Conservation (phyloP, 2,888 invertebrate genomes). For the Calliopum simillimum region DNA sequence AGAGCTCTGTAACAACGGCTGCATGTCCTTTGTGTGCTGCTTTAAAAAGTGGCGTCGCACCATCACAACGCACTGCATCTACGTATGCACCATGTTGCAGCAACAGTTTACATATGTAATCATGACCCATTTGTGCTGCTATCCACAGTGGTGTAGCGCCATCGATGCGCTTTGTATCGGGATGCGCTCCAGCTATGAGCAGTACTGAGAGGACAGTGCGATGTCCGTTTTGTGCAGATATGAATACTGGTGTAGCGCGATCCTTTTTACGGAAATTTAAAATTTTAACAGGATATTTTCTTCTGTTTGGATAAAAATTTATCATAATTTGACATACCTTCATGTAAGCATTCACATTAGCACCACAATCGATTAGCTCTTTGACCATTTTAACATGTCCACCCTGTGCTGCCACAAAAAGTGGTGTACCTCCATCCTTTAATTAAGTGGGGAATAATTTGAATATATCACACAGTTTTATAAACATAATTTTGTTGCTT, state of each 20-base stretch:
- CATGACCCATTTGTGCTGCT: constrained; percentile 94
- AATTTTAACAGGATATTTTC: too few relatives aligned
- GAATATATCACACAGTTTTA: not conserved
- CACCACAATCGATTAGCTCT: constrained; percentile 84
- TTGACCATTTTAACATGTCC: constrained; percentile 90
- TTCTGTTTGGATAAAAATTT: too few relatives aligned
- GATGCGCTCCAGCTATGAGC: constrained; percentile 77
- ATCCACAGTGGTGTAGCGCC: constrained; percentile 94
- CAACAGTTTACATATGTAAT: constrained; percentile 81
- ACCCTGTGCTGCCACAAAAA: constrained; percentile 91
- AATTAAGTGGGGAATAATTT: constrained; percentile 43
- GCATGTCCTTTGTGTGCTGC: constrained; percentile 95
- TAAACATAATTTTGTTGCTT: constrained; percentile 57
- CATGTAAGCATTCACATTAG: constrained; percentile 84
- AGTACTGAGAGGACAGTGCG: constrained; percentile 81
- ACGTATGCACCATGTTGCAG: constrained; percentile 83
- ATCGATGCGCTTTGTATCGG: constrained; percentile 82
- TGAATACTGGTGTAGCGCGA: constrained; percentile 90
- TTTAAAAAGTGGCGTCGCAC: constrained; percentile 94
- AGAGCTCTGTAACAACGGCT: constrained; percentile 85
- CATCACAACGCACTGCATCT: constrained; percentile 87
- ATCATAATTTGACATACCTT: constrained; percentile 71
- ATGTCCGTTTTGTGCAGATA: constrained; percentile 95
- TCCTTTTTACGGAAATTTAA: constrained; percentile 72
- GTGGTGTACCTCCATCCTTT: constrained; percentile 95